Evolutionary conservation across 2,888 invertebrate genomes (phyloP).

Genomic region (Phalangium opilio): DNA sequence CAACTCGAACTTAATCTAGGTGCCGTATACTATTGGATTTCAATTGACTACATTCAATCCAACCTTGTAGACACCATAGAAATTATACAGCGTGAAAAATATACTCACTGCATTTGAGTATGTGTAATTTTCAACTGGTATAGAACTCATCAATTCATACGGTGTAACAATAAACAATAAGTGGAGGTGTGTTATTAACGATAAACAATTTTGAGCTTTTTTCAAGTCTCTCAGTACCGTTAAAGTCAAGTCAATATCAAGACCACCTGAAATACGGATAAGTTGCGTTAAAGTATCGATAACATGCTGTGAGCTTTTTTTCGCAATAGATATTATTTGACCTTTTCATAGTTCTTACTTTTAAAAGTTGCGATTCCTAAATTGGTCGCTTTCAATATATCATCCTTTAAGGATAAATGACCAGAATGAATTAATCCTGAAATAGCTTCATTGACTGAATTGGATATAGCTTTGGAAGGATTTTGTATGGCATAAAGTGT

Average conservation of each 20-base stretch:
- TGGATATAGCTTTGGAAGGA: no score
- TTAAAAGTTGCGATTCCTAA: slow-evolving; percentile 69
- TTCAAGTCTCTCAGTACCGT: slow-evolving; percentile 57
- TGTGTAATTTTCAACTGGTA: slow-evolving; percentile 38
- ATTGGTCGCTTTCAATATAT: slow-evolving; percentile 26
- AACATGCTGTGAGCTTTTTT: not conserved
- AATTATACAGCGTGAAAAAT: no score
- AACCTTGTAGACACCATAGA: no score
- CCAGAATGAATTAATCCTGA: no score
- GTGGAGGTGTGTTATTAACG: slow-evolving; percentile 66
- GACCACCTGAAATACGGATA: slow-evolving; percentile 44
- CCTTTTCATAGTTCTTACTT: slow-evolving; percentile 34
- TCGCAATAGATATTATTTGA: not conserved
- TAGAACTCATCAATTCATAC: slow-evolving; percentile 45
- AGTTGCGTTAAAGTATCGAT: not conserved
- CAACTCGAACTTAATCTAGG: no score
- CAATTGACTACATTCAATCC: no score
- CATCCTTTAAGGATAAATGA: not conserved
- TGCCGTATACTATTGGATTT: no score
- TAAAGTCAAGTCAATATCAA: slow-evolving; percentile 54
- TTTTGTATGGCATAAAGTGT: no score
- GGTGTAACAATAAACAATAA: slow-evolving; percentile 74
- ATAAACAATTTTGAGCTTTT: slow-evolving; percentile 53
- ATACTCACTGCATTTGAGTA: slow-evolving; percentile 44
- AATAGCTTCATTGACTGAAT: no score